A percentile compares a stretch with the other conserved stretches of the same genome.
Evolutionary conservation across 2,888 invertebrate genomes (phyloP).

Genomic region (Trachelus stipa): DNA sequence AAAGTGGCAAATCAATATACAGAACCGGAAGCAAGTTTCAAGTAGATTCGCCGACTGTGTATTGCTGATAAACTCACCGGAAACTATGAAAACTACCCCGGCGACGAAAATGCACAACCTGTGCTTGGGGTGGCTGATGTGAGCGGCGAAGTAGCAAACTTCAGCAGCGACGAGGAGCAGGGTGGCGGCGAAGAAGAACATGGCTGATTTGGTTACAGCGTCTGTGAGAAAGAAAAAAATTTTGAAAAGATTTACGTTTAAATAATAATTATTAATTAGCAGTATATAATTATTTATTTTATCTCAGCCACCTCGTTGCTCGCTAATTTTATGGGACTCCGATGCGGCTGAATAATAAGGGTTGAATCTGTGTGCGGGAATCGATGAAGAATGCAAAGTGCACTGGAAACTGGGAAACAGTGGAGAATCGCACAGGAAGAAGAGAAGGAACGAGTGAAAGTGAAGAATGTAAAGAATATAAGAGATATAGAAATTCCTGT

Average conservation of each 20-base stretch:
- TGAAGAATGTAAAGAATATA: not conserved
- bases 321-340: not conserved
- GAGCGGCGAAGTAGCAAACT: conserved; percentile 83
- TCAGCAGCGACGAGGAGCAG: conserved; percentile 82
- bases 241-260: not conserved
- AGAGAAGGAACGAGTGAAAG: not conserved
- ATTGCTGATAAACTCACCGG: conserved; percentile 73
- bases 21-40: not conserved
- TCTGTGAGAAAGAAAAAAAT: conserved; percentile 71
- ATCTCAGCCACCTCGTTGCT: not conserved
- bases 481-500: not conserved
- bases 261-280: not conserved
- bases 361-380: not conserved
- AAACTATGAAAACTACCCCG: conserved; percentile 88
- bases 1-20: not conserved
- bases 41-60: not conserved
- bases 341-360: too few relatives aligned
- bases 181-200: conserved; percentile 83
- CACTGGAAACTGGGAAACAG: not conserved
- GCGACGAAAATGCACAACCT: conserved; percentile 86
- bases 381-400: not conserved
- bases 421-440: too few relatives aligned
- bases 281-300: not conserved
- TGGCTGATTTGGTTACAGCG: conserved; percentile 87
- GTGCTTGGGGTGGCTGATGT: conserved; percentile 78